A percentile compares a stretch with the other conserved stretches of the same genome.
These are phyloP conservation scores for Phalacrocorax pelagicus DNA, from an alignment of 2,113 vertebrate species.

Conservation along the genomic window DNA sequence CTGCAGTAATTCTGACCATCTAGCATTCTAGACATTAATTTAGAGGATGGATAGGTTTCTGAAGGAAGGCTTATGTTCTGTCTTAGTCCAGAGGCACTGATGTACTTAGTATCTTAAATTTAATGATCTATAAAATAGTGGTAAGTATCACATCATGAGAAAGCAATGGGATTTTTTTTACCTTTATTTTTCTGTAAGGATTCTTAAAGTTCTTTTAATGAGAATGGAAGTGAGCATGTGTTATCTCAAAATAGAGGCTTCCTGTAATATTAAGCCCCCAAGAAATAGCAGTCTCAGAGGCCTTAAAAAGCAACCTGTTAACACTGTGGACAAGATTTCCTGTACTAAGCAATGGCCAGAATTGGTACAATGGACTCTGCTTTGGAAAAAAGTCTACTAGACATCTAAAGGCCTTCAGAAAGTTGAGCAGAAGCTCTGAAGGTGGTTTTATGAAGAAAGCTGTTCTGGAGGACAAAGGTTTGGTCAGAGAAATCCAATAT, in stretches of 20 bases:
- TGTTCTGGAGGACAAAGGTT: neutral
- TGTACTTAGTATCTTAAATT: neutral
- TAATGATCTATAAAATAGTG: neutral
- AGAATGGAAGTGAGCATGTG: neutral
- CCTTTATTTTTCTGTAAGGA: neutral
- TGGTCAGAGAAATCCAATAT: neutral
- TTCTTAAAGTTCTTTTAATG: neutral
- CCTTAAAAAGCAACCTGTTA: neutral
- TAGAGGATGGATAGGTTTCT: neutral
- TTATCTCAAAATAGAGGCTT: neutral
- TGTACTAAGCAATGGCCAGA: neutral
- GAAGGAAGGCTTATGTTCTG: neutral
- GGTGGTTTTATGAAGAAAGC: neutral
- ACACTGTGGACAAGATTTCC: neutral
- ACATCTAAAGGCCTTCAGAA: neutral
- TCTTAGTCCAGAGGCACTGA: neutral
- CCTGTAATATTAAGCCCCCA: neutral
- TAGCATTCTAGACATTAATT: neutral
- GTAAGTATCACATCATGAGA: neutral
- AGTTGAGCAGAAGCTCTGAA: neutral
- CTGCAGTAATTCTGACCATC: neutral
- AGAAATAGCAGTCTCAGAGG: neutral
- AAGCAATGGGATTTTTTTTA: neutral
- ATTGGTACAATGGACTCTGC: neutral
- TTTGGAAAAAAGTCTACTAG: neutral